Evolutionary conservation across 2,797 vertebrate species (phyloP).

Genomic region (Rhinophrynus dorsalis): DNA sequence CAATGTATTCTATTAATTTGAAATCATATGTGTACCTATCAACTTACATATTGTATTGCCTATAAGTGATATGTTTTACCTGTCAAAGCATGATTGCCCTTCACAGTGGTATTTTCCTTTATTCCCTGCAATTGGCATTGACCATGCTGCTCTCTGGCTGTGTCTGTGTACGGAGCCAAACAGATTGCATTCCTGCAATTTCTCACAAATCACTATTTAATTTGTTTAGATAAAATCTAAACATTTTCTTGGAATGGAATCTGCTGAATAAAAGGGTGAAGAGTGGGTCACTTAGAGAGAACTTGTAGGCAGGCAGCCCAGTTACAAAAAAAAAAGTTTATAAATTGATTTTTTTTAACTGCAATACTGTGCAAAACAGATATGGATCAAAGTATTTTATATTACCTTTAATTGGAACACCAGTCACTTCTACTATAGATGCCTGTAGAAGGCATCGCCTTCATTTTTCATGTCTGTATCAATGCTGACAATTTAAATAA

Average conservation of each 20-base stretch:
- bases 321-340: background rate
- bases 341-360: background rate
- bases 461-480: too few species aligned
- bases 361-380: too few species aligned
- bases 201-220: constrained; percentile 41
- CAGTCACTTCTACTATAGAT: too few species aligned
- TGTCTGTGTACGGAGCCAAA: background rate
- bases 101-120: background rate
- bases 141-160: background rate
- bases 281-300: constrained; percentile 1
- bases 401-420: too few species aligned
- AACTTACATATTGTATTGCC: too few species aligned
- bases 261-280: constrained; percentile 30
- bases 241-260: constrained; percentile 37
- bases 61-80: too few species aligned
- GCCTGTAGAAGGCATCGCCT: too few species aligned
- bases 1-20: too few species aligned
- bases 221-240: constrained; percentile 46
- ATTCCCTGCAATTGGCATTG: background rate
- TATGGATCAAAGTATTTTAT: too few species aligned
- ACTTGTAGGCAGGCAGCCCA: constrained; percentile 16
- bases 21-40: too few species aligned
- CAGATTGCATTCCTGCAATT: constrained; percentile 38
- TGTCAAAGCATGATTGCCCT: background rate
- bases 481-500: too few species aligned